Conservation (phyloP, 2,888 invertebrate genomes). For the Onthophagus sagittarius region DNA sequence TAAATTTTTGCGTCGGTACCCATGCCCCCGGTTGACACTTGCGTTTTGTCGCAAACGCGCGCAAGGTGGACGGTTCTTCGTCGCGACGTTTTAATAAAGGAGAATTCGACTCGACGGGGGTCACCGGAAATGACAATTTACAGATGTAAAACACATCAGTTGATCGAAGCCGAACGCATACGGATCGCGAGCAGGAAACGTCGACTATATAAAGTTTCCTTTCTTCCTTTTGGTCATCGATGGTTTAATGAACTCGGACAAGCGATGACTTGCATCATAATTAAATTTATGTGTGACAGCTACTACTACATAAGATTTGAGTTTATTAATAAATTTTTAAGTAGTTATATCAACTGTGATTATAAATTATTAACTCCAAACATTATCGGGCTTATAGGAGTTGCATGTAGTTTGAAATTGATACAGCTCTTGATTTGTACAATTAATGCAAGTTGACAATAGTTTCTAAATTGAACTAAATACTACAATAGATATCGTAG, state of each 20-base stretch:
- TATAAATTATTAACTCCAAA: too few species aligned
- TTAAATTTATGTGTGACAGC: neutral
- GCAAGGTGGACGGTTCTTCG: slow-evolving; percentile 4
- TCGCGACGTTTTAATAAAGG: slow-evolving; percentile 2
- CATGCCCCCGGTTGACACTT: neutral
- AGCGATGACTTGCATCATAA: neutral
- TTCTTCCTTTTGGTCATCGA: slow-evolving; percentile 15
- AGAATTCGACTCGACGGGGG: neutral
- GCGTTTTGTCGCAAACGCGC: neutral
- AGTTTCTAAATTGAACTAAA: neutral
- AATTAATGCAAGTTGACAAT: neutral
- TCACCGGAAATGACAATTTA: slow-evolving; percentile 36
- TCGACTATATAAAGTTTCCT: slow-evolving; percentile 19
- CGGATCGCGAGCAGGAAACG: slow-evolving; percentile 20
- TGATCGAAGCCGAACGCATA: slow-evolving; percentile 33
- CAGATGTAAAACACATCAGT: slow-evolving; percentile 36
- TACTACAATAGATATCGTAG: neutral
- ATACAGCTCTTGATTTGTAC: neutral
- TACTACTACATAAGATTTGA: neutral
- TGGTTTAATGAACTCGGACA: slow-evolving; percentile 23
- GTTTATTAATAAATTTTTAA: too few species aligned
- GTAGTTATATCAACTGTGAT: too few species aligned
- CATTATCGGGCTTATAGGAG: neutral
- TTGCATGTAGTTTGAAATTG: neutral
- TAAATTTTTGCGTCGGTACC: slow-evolving; percentile 9